Base-by-base conservation (phyloP, 2,113 vertebrate species). In the Campylorhamphus procurvoides region DNA sequence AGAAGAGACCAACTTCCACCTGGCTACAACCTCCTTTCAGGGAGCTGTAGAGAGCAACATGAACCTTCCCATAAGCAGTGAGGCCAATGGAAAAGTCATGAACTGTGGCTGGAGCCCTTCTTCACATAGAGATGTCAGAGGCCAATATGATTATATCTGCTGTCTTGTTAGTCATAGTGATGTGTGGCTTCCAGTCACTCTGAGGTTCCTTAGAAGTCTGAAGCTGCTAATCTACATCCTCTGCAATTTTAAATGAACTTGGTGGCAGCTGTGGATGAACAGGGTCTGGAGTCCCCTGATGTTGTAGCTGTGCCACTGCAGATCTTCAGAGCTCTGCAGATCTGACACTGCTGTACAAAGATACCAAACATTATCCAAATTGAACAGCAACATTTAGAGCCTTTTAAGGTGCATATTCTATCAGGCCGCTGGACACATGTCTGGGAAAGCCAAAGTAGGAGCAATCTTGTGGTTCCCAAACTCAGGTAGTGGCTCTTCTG, bases 1-100 rank as follows among this genome's bases (percentile, higher is more conserved):
- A 62, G n/a, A 49, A 35, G 7, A 55, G 55, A 49, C 14, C 0
- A 0, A 13, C 2, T 3, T 8, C 11, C 29, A 40, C 28, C 20
- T 31, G n/a, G 37, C 37, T 40, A 63, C 60, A 40, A 29, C 18
- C 60, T 63, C 18, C 60, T 40, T 63, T 63, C 60, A 18, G 17
- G 12, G 12, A 40, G 60, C 13, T 27, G 10, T 37, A 60, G 59
- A 60, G 59, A 63, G 60, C 17, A 68, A 37, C 5, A 1, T 8
- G 33, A 90, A 17, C 24, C 31, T 35, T n/a, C 39, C 12, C 24
- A 9, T 6, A 49, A 42, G 23, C n/a, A 49, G 46, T 15, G 59
- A 72, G 53, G 16, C 6, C 49, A 58, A 37, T 3, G 39, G 24
- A 46, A 22, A 68, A 74, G n/a, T 19, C 44, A 56, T 17, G 35